Evolutionary conservation across 2,888 invertebrate genomes (phyloP).

Genomic region (Cheilosia impressa): DNA sequence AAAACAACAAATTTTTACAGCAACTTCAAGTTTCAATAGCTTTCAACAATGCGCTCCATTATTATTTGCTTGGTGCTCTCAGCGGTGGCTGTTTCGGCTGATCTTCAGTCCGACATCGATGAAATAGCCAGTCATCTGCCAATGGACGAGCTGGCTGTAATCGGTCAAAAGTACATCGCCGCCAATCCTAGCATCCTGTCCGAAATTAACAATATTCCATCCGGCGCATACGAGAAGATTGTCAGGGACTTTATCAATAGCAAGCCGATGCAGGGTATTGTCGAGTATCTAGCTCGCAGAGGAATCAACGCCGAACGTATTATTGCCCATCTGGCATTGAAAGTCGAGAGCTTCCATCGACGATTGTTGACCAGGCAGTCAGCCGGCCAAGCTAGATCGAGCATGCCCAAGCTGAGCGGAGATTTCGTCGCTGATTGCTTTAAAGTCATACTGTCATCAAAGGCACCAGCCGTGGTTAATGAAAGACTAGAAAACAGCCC

Average conservation of each 20-base stretch:
- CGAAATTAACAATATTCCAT: neutral
- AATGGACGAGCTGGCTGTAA: neutral
- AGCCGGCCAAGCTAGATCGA: neutral
- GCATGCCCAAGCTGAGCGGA: neutral
- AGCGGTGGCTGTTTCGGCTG: conserved; percentile 21
- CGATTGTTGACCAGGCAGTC: neutral
- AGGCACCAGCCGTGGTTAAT: neutral
- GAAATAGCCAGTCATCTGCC: conserved; percentile 1
- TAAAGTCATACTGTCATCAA: neutral
- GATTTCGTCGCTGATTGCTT: conserved; percentile 3
- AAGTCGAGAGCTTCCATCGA: neutral
- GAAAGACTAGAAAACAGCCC: conserved; percentile 8
- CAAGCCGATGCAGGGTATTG: neutral
- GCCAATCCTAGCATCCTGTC: neutral
- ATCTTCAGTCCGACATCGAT: conserved; percentile 31
- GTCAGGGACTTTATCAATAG: neutral
- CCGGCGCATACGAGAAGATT: neutral
- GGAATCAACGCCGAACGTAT: conserved; percentile 13
- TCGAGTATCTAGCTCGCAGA: neutral
- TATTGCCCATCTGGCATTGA: neutral
- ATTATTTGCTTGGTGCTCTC: neutral
- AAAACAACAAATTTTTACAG: no score
- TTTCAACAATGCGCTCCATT: conserved; percentile 9
- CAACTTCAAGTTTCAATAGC: no score
- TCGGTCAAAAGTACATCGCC: conserved; percentile 1